Percentiles rank a stretch among this genome's conserved stretches.
Conservation (phyloP, 1,140 invertebrate genomes). For the Bombus vancouverensis region DNA sequence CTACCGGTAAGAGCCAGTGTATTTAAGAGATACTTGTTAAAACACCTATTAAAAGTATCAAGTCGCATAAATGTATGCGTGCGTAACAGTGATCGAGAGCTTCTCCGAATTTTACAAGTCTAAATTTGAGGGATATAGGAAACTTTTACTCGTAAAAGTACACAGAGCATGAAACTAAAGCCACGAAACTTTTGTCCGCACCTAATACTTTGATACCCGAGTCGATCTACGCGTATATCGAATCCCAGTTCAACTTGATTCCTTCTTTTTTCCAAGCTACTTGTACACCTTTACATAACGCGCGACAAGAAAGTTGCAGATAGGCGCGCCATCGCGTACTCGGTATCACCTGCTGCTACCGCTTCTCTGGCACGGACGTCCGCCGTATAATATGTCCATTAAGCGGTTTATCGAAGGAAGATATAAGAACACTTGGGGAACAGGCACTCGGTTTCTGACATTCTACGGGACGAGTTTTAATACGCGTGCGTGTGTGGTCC, state of each 20-base stretch:
- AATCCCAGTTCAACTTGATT: neutral
- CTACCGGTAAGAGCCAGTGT: no score
- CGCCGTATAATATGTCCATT: constrained; percentile 29
- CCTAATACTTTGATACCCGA: neutral
- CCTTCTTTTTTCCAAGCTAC: neutral
- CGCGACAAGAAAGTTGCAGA: neutral
- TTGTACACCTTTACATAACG: neutral
- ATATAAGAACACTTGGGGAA: constrained; percentile 8
- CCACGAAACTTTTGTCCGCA: neutral
- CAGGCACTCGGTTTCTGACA: constrained; percentile 4
- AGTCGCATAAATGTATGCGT: neutral
- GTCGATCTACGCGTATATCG: neutral
- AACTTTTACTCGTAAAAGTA: neutral
- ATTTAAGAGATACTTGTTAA: neutral
- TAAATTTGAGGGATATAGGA: neutral
- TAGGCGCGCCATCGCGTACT: neutral
- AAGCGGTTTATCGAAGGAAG: constrained; percentile 25
- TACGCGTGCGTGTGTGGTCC: constrained; percentile 39
- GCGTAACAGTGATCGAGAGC: no score
- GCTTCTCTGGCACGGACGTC: neutral
- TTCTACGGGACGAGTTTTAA: constrained; percentile 18
- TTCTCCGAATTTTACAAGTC: no score
- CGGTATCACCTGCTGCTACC: neutral
- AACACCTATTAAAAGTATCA: neutral
- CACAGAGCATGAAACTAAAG: no score